Conservation (phyloP, 2,113 vertebrate genomes). For the Excalfactoria chinensis region DNA sequence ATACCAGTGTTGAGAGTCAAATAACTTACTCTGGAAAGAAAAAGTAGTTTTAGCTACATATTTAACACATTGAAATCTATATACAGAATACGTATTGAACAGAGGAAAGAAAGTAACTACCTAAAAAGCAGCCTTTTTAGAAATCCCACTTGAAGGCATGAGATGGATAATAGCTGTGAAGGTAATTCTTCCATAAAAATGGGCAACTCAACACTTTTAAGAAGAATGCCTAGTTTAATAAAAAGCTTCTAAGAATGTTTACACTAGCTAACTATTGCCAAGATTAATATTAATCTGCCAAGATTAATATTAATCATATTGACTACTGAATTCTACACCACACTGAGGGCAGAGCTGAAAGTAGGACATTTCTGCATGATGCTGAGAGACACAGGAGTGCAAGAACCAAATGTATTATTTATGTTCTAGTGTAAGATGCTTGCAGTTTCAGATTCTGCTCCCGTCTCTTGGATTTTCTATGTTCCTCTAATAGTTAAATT, state of each 20-base stretch:
- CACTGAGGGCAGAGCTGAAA: not conserved
- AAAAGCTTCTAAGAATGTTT: not conserved
- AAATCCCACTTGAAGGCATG: not conserved
- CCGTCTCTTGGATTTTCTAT: not conserved
- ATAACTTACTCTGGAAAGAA: constrained; percentile 36
- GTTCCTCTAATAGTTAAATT: not conserved
- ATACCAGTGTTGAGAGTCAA: constrained; percentile 30
- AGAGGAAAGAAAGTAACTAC: not conserved
- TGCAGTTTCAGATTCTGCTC: not conserved
- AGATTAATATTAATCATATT: not conserved
- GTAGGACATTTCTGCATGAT: not conserved
- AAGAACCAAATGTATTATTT: not conserved
- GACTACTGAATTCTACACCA: not conserved
- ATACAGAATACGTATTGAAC: not conserved
- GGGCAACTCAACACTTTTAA: not conserved
- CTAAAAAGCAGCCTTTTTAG: not conserved
- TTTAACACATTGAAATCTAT: not conserved
- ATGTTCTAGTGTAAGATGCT: not conserved
- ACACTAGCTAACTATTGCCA: not conserved
- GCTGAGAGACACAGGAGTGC: not conserved
- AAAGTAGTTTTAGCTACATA: not conserved
- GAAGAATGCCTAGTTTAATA: not conserved
- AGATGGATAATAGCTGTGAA: not conserved
- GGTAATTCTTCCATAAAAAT: not conserved
- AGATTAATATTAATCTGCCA: not conserved